Conservation (phyloP, 2,113 vertebrate genomes). For the Psittacus erithacus region DNA sequence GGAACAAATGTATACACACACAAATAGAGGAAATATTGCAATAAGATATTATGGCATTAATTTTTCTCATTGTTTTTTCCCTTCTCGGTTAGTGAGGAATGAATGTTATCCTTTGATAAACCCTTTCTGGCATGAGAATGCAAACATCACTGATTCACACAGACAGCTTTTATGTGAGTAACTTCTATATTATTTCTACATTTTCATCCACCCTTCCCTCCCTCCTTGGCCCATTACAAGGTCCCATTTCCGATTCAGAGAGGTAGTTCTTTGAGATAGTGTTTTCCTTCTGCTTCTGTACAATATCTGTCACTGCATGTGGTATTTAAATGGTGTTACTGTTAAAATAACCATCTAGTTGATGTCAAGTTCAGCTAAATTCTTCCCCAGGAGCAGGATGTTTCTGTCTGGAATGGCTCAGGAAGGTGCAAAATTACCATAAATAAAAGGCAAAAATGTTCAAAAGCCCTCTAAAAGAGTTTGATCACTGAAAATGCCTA, state of each 20-base stretch:
- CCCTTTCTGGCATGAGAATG: conserved; percentile 78
- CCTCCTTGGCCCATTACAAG: neutral
- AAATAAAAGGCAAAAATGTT: neutral
- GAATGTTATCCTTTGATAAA: conserved; percentile 82
- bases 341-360: neutral
- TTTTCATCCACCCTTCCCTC: neutral
- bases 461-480: neutral
- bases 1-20: neutral
- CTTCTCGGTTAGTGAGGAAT: conserved; percentile 68
- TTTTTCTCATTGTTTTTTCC: neutral
- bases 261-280: neutral
- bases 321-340: neutral
- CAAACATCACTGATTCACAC: conserved; percentile 81
- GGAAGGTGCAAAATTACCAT: neutral
- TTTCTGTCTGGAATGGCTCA: neutral
- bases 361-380: neutral
- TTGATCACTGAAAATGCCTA: neutral
- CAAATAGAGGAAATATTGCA: neutral
- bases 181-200: neutral
- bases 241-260: neutral
- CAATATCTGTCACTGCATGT: neutral
- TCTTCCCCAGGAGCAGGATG: neutral
- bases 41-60: neutral
- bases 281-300: neutral
- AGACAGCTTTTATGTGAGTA: conserved; percentile 84